These are phyloP conservation scores for Pegea sp. DNA, from an alignment of 23 tunicate species.

Conservation along the genomic window DNA sequence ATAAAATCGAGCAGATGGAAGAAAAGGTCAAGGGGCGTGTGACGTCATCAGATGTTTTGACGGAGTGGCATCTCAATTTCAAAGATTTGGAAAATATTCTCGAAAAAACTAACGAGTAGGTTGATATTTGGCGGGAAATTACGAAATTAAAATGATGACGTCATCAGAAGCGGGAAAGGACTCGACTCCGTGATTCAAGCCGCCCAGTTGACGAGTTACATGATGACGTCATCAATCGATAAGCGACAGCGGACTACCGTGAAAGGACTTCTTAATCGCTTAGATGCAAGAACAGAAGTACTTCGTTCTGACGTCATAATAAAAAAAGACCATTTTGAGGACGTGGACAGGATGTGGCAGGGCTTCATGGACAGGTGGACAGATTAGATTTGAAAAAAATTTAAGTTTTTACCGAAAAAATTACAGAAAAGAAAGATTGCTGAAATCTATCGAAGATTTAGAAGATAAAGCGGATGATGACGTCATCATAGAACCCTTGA, in stretches of 20 bases:
- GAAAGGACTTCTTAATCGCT: slow-evolving; percentile 43
- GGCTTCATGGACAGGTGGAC: slow-evolving; percentile 46
- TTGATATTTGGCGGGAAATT: too few species aligned
- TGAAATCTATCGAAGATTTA: slow-evolving; percentile 61
- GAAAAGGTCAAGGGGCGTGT: slow-evolving; percentile 13
- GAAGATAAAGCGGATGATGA: slow-evolving; percentile 80
- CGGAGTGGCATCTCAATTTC: slow-evolving; percentile 32
- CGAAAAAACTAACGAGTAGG: too few species aligned
- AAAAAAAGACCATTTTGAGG: slow-evolving; percentile 71
- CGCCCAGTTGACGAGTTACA: slow-evolving; percentile 60
- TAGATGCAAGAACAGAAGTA: slow-evolving; percentile 31
- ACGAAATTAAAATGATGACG: too few species aligned
- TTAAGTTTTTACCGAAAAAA: not conserved
- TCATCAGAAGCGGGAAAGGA: slow-evolving; percentile 35
- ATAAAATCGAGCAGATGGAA: slow-evolving; percentile 23
- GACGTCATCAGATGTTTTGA: slow-evolving; percentile 39
- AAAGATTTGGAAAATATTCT: slow-evolving; percentile 10
- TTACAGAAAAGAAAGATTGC: slow-evolving; percentile 58
- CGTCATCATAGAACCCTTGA: slow-evolving; percentile 11
- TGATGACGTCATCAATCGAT: slow-evolving; percentile 1
- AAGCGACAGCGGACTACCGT: slow-evolving; percentile 39
- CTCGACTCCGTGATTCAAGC: slow-evolving; percentile 56
- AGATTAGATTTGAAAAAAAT: not conserved
- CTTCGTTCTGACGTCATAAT: slow-evolving; percentile 29
- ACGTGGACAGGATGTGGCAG: slow-evolving; percentile 75